phyloP scores from a whole-genome alignment of 1,140 invertebrate genomes.

The Mercenaria mercenaria region DNA sequence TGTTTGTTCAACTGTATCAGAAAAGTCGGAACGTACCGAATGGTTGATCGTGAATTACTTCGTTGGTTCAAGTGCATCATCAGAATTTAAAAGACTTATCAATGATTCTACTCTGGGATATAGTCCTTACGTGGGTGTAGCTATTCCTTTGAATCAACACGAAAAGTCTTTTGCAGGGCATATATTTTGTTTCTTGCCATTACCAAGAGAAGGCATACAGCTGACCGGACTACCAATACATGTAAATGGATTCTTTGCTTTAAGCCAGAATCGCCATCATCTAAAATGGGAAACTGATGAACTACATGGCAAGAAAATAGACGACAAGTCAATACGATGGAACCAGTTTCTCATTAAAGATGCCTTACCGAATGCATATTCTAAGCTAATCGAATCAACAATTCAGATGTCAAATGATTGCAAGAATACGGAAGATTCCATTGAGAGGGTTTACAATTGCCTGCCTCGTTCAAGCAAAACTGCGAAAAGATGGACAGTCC shows the following conservation, averaged over 20 bases:
- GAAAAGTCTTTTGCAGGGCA: slow-evolving; percentile 53
- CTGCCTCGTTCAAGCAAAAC: slow-evolving; percentile 6
- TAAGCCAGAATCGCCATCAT: slow-evolving; percentile 77
- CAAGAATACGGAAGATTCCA: not conserved
- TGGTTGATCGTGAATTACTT: slow-evolving; percentile 55
- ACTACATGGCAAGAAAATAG: slow-evolving; percentile 43
- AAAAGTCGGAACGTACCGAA: not conserved
- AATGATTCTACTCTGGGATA: not conserved
- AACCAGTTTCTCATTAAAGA: slow-evolving; percentile 75
- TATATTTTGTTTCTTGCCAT: slow-evolving; percentile 80
- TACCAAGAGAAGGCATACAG: slow-evolving; percentile 69
- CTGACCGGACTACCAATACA: slow-evolving; percentile 78
- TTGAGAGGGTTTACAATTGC: not conserved
- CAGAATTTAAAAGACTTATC: slow-evolving; percentile 42
- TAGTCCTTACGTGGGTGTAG: slow-evolving; percentile 52
- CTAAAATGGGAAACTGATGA: slow-evolving; percentile 75
- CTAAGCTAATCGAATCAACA: not conserved
- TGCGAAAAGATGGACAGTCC: slow-evolving; percentile 4
- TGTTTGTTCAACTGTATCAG: not conserved
- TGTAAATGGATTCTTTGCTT: slow-evolving; percentile 78
- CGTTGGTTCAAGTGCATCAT: slow-evolving; percentile 22
- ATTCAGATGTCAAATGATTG: not conserved
- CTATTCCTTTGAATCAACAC: not conserved
- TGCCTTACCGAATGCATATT: slow-evolving; percentile 66
- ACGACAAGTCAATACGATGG: slow-evolving; percentile 73